A percentile compares a stretch with the other conserved stretches of the same genome.
These are phyloP conservation scores for Rhyacophila evoluta DNA, from an alignment of 2,888 invertebrate species.

Conservation along the genomic window DNA sequence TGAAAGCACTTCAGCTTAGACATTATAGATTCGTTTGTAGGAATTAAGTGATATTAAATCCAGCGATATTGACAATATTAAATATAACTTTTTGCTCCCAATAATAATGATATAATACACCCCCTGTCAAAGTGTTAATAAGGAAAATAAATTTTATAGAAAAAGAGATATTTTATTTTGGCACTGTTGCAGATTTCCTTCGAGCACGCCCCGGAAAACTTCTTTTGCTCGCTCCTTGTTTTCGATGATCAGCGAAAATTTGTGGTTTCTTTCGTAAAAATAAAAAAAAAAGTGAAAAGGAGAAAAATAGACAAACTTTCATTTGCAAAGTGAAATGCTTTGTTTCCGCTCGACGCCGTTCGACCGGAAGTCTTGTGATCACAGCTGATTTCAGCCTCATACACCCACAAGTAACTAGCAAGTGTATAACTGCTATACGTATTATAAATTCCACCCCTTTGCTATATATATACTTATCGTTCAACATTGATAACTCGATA, in stretches of 20 bases:
- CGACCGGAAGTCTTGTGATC: conserved; percentile 8
- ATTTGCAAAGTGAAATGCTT: conserved; percentile 22
- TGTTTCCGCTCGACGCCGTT: conserved; percentile 18
- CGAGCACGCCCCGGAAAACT: background rate
- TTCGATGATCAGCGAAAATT: conserved; percentile 11
- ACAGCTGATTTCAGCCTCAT: background rate
- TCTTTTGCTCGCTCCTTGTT: background rate
- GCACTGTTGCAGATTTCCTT: background rate
- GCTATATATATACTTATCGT: too few species aligned
- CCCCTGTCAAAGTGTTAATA: too few species aligned
- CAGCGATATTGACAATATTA: too few species aligned
- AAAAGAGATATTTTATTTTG: background rate
- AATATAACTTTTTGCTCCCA: too few species aligned
- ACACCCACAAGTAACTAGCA: background rate
- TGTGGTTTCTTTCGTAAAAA: conserved; percentile 6
- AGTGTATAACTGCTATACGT: too few species aligned
- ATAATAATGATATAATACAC: too few species aligned
- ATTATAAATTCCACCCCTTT: too few species aligned
- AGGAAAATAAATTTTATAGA: too few species aligned
- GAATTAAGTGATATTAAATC: too few species aligned
- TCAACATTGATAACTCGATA: too few species aligned
- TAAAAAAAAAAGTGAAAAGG: background rate
- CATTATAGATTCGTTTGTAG: too few species aligned
- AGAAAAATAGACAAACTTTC: background rate
- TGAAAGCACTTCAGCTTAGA: too few species aligned